Evolutionary conservation across 2,113 vertebrate species (phyloP), one percentile per base, ranked within the genome.

Genomic region (Bolborhynchus lineola): DNA sequence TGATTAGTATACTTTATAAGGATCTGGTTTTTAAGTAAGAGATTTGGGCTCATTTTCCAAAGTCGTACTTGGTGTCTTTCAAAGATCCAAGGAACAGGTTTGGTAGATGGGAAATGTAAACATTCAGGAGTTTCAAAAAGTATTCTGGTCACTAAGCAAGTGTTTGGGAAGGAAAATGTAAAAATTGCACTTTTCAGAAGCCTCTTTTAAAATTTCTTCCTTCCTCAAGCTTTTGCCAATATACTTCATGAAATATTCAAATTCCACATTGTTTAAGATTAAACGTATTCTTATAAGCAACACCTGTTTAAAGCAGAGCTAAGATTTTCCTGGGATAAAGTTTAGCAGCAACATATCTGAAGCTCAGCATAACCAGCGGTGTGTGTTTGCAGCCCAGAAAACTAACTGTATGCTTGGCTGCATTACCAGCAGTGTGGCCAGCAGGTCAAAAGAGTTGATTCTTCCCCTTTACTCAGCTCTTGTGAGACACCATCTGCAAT

Each of bases 281-380:
- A 75, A 59, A 20, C 4, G 14, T 16, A 33, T 52, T 50, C 39
- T 47, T 47, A 70, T 41, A 53, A 55, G 13, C 31, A 74, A 6
- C 78, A 44, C 14, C 19, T 49, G 19, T 5, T n/a, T 39, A 60
- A 52, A 37, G 60, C 44, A 53, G 35, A 62, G 74, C 60, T 63
- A 6, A 67, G 60, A 17, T 52, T 75, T 80, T 46, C 62, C 83
- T 75, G n/a, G 16, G 26, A 16, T 28, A 12, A 25, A 16, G 13
- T 63, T 53, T 21, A 7, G 44, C 35, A 76, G 50, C 1, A 2
- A 31, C 11, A 9, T n/a, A 46, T 20, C 2, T 0, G 21, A 59
- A n/a, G 57, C 33, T 35, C 33, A 59, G 57, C 57, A 59, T 59
- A 35, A 59, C 57, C 33, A 59, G 33, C 33, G 35, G 33, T 14